Percentiles rank a stretch among this genome's conserved stretches.
Conservation (phyloP, 2,888 invertebrate genomes). For the Muscina levida region DNA sequence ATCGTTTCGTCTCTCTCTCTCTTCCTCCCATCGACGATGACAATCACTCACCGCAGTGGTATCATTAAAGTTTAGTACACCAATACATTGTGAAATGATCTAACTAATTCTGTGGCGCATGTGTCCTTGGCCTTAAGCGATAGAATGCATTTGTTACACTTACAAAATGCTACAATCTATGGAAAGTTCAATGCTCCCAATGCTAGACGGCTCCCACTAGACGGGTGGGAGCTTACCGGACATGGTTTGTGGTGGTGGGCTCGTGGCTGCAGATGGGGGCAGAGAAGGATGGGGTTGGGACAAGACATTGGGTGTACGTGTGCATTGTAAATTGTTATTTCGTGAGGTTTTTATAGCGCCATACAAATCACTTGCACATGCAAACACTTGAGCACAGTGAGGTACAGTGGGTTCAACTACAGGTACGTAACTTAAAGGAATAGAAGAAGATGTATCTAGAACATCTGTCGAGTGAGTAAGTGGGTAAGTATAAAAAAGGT, state of each 20-base stretch:
- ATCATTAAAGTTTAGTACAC: too few species aligned
- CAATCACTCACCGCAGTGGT: too few species aligned
- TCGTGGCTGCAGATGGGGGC: not conserved
- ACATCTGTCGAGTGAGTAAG: too few species aligned
- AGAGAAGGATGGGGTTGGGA: not conserved
- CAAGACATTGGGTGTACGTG: constrained; percentile 20
- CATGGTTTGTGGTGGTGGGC: not conserved
- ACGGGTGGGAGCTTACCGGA: too few species aligned
- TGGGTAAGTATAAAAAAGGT: too few species aligned
- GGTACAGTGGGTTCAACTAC: not conserved
- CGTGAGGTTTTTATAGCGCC: constrained; percentile 15
- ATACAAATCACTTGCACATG: constrained; percentile 37
- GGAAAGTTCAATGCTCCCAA: constrained; percentile 55
- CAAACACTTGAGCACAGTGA: not conserved
- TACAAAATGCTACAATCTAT: constrained; percentile 25
- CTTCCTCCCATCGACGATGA: too few species aligned
- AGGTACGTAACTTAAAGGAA: too few species aligned
- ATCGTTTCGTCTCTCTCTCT: too few species aligned
- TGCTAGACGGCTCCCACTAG: too few species aligned
- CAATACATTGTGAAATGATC: constrained; percentile 20
- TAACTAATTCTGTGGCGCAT: constrained; percentile 58
- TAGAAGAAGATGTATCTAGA: too few species aligned
- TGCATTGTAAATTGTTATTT: constrained; percentile 41
- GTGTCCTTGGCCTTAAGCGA: constrained; percentile 60
- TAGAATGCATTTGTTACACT: constrained; percentile 38